phyloP scores from a whole-genome alignment of 2,113 vertebrate genomes.

The Tautogolabrus adspersus region DNA sequence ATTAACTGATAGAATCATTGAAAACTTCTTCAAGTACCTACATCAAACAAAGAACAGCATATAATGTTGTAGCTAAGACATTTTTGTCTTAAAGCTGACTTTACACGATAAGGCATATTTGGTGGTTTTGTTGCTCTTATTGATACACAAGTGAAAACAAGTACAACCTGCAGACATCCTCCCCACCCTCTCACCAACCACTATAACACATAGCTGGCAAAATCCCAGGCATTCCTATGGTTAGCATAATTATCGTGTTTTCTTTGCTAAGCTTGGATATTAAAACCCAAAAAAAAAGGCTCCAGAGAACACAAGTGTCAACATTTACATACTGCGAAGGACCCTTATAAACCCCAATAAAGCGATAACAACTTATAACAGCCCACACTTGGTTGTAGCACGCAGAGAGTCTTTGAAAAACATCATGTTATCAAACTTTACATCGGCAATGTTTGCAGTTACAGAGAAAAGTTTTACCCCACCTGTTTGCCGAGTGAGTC shows the following conservation, averaged over 20 bases:
- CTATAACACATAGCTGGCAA: neutral
- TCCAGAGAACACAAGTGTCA: neutral
- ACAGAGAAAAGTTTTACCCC: slow-evolving; percentile 32
- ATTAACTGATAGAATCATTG: no score
- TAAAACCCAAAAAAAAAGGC: neutral
- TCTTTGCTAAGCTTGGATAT: neutral
- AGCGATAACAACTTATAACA: neutral
- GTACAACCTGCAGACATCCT: neutral
- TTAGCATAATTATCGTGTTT: neutral
- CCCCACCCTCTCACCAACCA: neutral
- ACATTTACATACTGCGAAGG: neutral
- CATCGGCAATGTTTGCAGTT: no score
- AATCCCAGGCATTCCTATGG: neutral
- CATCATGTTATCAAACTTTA: neutral
- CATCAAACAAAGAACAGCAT: no score
- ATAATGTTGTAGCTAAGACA: neutral
- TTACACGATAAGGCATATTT: neutral
- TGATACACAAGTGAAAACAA: neutral
- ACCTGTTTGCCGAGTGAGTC: slow-evolving; percentile 92
- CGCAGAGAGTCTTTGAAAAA: no score
- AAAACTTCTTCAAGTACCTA: no score
- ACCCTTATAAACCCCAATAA: neutral
- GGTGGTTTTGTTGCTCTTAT: neutral
- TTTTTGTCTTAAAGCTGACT: neutral
- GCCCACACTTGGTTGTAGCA: no score